These are phyloP conservation scores for Darevskia mixta DNA, from an alignment of 2,797 vertebrate species.

Conservation along the genomic window DNA sequence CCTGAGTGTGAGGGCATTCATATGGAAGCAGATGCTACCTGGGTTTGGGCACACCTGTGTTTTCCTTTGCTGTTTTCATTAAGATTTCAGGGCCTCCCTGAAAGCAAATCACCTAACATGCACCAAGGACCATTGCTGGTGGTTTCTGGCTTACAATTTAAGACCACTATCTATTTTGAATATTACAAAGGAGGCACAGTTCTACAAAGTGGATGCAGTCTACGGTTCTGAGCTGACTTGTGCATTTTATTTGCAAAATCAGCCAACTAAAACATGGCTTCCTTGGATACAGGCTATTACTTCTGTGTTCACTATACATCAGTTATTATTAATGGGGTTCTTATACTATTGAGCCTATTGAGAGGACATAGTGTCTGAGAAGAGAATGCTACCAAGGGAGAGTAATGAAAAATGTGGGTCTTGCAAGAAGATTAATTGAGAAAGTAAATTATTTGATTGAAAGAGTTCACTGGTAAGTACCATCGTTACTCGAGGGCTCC, in stretches of 20 bases:
- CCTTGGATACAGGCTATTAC: constrained; percentile 1
- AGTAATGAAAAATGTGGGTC: neutral
- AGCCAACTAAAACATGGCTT: neutral
- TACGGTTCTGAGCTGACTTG: neutral
- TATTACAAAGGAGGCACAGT: neutral
- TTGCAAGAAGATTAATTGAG: constrained; percentile 25
- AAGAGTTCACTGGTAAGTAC: constrained; percentile 15
- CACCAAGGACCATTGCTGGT: neutral
- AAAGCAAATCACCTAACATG: neutral
- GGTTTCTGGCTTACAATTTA: neutral
- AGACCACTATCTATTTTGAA: neutral
- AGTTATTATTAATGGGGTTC: constrained; percentile 35
- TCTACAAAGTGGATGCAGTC: neutral
- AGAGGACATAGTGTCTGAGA: neutral
- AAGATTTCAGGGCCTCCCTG: neutral
- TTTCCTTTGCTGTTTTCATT: neutral
- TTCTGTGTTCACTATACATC: constrained; percentile 5
- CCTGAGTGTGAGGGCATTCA: neutral
- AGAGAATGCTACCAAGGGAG: constrained; percentile 23
- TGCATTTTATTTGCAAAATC: constrained; percentile 28
- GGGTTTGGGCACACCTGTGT: neutral
- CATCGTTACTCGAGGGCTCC: neutral
- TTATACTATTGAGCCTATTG: constrained; percentile 16
- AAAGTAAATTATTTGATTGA: constrained; percentile 13
- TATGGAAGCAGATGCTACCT: neutral